Base-by-base conservation (phyloP, 2,888 invertebrate genomes). In the Lepidochitona cinerea region DNA sequence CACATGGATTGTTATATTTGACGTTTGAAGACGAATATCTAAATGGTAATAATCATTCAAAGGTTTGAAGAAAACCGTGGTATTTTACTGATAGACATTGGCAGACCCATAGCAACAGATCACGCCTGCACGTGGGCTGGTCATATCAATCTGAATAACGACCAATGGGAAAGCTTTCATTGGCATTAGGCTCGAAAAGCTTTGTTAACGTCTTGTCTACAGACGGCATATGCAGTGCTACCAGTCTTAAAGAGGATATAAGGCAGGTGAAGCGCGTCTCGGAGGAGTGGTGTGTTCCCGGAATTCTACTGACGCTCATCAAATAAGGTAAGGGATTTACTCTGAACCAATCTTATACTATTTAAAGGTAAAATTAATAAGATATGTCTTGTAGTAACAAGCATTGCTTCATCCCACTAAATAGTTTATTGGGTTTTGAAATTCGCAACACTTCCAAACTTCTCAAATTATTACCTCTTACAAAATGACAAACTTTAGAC, bases 101-200 rank as follows among this genome's bases (percentile, higher is more conserved):
- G 14, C 29, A 59, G 12, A 59, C 14, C 59, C 59, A 29, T 59
- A 59, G 59, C 59, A 59, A 59, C 59, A 12, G 32, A 32, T 23
- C 23, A 59, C 59, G 59, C 59, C 59, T 32, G 59, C 59, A 59
- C 59, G 59, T 59, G 59, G 59, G 59, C 29, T 59, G 59, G 23
- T 29, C 23, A 59, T 59, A 59, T 59, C 29, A 23, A 18, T 59
- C 29, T 59, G 29, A 14, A 32, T 26, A 26, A 32, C 26, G 32
- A 29, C 59, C 59, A 59, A 59, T 59, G 32, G 59, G 32, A 26
- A 59, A 12, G 26, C 32, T 59, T 29, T 29, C 23, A 59, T 29
- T 32, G 23, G 26, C 59, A 59, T 26, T 26, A 59, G 59, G 59
- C 59, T 59, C 29, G 23, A 59, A 59, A 59, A 59, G 59, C 59